These are phyloP conservation scores for Centropus bengalensis DNA, from an alignment of 2,113 vertebrate species.

Conservation along the genomic window DNA sequence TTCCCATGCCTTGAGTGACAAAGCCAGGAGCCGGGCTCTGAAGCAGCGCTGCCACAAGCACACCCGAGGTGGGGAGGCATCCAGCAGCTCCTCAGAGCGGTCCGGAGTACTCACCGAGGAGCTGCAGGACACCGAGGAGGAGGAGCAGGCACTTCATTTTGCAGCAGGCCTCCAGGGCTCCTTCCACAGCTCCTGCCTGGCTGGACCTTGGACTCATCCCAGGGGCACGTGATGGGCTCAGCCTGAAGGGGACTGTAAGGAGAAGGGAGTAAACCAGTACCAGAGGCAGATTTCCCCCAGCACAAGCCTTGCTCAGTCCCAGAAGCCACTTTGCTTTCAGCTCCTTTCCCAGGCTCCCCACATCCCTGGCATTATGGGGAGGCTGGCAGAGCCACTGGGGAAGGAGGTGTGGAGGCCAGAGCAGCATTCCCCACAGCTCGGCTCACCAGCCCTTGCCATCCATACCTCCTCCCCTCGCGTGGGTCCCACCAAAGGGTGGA, in stretches of 20 bases:
- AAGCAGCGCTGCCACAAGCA: neutral
- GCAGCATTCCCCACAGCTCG: rapidly evolving
- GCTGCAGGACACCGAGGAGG: neutral
- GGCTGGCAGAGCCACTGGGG: neutral
- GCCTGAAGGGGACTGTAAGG: neutral
- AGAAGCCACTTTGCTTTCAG: neutral
- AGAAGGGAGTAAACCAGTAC: rapidly evolving
- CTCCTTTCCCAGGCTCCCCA: neutral
- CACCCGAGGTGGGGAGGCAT: rapidly evolving
- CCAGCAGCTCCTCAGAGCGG: rapidly evolving
- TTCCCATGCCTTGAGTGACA: neutral
- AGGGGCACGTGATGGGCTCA: slow-evolving; percentile 13
- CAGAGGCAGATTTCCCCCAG: neutral
- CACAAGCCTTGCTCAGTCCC: neutral
- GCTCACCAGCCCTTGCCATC: rapidly evolving
- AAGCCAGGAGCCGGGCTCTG: neutral
- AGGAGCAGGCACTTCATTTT: neutral
- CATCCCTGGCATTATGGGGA: neutral
- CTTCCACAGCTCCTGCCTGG: neutral
- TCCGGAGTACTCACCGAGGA: slow-evolving; percentile 39
- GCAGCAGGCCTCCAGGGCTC: neutral
- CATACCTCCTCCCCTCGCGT: rapidly evolving
- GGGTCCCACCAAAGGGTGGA: rapidly evolving
- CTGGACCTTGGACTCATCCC: slow-evolving; percentile 46
- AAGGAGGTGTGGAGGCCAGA: rapidly evolving